phyloP scores from a whole-genome alignment of 2,888 invertebrate species.

The Andrena chrysosceles region DNA sequence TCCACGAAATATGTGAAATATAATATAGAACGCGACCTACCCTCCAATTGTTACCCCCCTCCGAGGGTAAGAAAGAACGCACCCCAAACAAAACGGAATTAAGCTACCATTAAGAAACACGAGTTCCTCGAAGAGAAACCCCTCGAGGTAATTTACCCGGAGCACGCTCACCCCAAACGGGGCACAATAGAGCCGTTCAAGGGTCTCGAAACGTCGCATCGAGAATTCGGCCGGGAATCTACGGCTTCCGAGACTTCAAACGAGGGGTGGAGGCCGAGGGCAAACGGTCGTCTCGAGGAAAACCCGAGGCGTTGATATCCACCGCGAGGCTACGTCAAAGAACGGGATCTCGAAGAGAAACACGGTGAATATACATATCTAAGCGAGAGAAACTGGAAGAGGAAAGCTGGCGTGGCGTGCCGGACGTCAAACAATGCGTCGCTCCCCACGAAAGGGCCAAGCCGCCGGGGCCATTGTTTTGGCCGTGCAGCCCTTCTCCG shows the following conservation, averaged over 20 bases:
- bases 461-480: slow-evolving; percentile 59
- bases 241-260: slow-evolving; percentile 62
- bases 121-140: slow-evolving; percentile 56
- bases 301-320: slow-evolving; percentile 33
- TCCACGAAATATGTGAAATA: slow-evolving; percentile 21
- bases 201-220: slow-evolving; percentile 50
- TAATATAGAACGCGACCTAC: slow-evolving; percentile 43
- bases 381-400: not conserved
- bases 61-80: slow-evolving; percentile 6
- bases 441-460: slow-evolving; percentile 25
- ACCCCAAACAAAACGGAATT: slow-evolving; percentile 44
- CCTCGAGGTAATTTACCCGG: slow-evolving; percentile 54
- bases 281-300: slow-evolving; percentile 29
- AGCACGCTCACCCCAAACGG: slow-evolving; percentile 31
- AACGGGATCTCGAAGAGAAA: not conserved
- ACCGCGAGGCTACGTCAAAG: not conserved
- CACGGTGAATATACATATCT: not conserved
- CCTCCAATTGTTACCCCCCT: not conserved
- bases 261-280: slow-evolving; percentile 19
- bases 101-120: slow-evolving; percentile 59
- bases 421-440: slow-evolving; percentile 50
- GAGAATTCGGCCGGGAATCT: slow-evolving; percentile 55
- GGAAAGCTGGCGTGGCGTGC: not conserved
- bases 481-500: slow-evolving; percentile 64
- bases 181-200: slow-evolving; percentile 42